Evolutionary conservation across 2,113 vertebrate species (phyloP).

Genomic region (Esox niger): DNA sequence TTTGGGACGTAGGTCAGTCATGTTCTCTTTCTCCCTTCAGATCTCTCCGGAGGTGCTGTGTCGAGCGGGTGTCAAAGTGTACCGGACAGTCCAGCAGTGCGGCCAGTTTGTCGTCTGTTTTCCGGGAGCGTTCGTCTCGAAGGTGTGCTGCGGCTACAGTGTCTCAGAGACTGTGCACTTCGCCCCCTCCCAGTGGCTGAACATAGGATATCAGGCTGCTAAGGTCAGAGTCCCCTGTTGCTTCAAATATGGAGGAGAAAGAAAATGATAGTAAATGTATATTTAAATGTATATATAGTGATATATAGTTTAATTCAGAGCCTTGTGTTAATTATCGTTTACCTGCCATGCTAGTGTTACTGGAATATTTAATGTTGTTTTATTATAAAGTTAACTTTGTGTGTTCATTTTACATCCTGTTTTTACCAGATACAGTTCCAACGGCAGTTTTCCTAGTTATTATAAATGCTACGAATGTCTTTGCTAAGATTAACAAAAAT

Average conservation of each 20-base stretch:
- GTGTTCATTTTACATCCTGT: no score
- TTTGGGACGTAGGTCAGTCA: background rate
- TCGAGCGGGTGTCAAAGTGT: conserved; percentile 85
- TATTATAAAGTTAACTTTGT: no score
- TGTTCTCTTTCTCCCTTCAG: conserved; percentile 46
- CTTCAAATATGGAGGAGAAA: background rate
- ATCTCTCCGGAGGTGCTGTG: conserved; percentile 89
- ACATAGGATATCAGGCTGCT: conserved; percentile 85
- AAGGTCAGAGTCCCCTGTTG: conserved; percentile 69
- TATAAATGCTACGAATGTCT: no score
- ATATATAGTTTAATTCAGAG: background rate
- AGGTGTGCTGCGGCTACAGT: conserved; percentile 89
- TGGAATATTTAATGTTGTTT: no score
- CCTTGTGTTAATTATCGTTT: no score
- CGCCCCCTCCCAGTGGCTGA: conserved; percentile 89
- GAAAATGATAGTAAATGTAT: background rate
- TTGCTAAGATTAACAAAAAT: no score
- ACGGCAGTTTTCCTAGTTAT: no score
- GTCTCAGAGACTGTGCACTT: conserved; percentile 92
- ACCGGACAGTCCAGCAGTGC: conserved; percentile 85
- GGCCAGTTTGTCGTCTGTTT: conserved; percentile 89
- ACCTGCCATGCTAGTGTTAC: no score
- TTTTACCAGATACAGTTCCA: no score
- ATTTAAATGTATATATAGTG: background rate
- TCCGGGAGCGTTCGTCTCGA: conserved; percentile 87